Percentiles rank a stretch among this genome's conserved stretches.
phyloP scores from a whole-genome alignment of 2,888 invertebrate species.

The Mythimna impura region DNA sequence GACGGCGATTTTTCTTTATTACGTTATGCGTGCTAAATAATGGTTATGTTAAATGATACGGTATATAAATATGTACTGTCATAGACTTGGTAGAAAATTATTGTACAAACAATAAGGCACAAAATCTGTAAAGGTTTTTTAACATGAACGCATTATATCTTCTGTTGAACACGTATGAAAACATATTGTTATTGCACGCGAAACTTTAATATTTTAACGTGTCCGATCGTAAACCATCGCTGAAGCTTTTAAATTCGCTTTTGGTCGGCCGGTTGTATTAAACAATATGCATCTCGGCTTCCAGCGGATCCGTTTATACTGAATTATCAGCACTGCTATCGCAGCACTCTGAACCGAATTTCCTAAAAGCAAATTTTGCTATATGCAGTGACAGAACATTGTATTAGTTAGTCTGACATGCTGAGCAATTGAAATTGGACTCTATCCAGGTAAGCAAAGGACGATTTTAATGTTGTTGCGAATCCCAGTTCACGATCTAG shows the following conservation, averaged over 20 bases:
- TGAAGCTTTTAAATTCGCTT: constrained; percentile 70
- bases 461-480: constrained; percentile 64
- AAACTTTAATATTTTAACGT: constrained; percentile 56
- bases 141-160: constrained; percentile 5
- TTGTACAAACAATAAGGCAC: constrained; percentile 3
- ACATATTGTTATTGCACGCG: constrained; percentile 26
- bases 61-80: background rate
- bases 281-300: constrained; percentile 73
- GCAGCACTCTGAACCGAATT: constrained; percentile 74
- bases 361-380: constrained; percentile 82
- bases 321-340: constrained; percentile 79
- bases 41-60: constrained; percentile 24
- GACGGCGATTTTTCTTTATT: constrained; percentile 66
- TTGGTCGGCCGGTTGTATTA: constrained; percentile 65
- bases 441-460: constrained; percentile 72
- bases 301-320: constrained; percentile 77
- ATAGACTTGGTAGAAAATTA: background rate
- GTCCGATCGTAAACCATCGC: constrained; percentile 51
- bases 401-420: constrained; percentile 70
- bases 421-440: constrained; percentile 70
- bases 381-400: constrained; percentile 78
- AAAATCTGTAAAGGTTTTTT: constrained; percentile 16
- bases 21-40: constrained; percentile 55
- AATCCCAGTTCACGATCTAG: constrained; percentile 64
- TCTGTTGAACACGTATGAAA: constrained; percentile 24